Conservation (phyloP, 2,113 vertebrate genomes). For the Vicugna pacos region DNA sequence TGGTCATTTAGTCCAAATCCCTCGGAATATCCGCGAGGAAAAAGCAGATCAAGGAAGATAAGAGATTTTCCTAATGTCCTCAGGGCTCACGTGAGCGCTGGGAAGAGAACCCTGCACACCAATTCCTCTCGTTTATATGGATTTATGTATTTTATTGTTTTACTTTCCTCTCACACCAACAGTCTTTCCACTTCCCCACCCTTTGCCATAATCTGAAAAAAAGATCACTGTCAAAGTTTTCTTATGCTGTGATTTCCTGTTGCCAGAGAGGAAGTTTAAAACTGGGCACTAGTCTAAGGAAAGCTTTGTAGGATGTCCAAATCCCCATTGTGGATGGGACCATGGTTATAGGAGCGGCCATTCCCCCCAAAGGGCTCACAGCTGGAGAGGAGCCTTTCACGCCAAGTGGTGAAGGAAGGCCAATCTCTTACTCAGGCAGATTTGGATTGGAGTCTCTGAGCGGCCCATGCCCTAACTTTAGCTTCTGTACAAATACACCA, state of each 20-base stretch:
- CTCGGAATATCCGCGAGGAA: not conserved
- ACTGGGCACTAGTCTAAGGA: not conserved
- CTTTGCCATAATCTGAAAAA: not conserved
- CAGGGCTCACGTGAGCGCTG: not conserved
- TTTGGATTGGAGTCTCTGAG: not conserved
- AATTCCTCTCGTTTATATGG: not conserved
- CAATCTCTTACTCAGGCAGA: not conserved
- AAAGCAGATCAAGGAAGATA: not conserved
- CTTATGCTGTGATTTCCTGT: not conserved
- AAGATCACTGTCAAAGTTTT: not conserved
- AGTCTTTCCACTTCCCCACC: not conserved
- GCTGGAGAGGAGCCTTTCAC: not conserved
- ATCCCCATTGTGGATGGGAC: not conserved
- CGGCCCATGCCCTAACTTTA: not conserved
- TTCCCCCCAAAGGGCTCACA: not conserved
- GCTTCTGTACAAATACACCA: not conserved
- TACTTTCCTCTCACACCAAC: not conserved
- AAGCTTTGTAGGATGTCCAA: not conserved
- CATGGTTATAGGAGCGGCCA: not conserved
- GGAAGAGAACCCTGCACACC: not conserved
- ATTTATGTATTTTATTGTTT: not conserved
- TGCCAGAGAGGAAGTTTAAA: not conserved
- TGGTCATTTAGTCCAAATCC: not conserved
- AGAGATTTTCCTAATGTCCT: too few relatives aligned
- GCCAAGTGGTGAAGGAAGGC: not conserved